phyloP scores from a whole-genome alignment of 1,140 invertebrate genomes.

The Zaprionus capensis region DNA sequence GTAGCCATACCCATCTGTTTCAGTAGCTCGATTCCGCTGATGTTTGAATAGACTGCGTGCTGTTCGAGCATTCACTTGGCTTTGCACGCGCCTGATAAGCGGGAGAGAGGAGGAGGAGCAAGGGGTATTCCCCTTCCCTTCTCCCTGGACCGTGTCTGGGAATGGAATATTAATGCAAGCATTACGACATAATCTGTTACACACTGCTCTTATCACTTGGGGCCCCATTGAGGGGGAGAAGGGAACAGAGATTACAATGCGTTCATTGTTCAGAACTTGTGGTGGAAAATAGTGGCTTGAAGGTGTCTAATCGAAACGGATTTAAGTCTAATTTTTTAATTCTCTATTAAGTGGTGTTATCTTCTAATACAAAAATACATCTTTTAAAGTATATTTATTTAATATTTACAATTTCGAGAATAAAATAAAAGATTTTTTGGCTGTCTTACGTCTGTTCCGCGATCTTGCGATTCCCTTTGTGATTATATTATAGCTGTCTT shows the following conservation, averaged over 20 bases:
- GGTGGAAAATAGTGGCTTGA: not conserved
- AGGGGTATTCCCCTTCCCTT: not conserved
- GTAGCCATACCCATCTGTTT: conserved; percentile 20
- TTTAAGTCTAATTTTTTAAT: not conserved
- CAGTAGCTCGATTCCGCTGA: conserved; percentile 5
- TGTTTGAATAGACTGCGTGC: conserved; percentile 42
- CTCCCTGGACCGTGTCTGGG: not conserved
- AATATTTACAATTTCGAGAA: not conserved
- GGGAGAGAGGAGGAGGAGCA: not conserved
- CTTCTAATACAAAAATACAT: too few relatives aligned
- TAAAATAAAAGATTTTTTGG: not conserved
- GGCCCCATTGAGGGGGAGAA: conserved; percentile 12
- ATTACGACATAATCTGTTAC: conserved; percentile 52
- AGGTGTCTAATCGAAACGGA: not conserved
- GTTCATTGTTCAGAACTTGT: not conserved
- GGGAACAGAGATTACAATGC: conserved; percentile 8
- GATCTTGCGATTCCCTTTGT: conserved; percentile 84
- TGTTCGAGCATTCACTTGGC: conserved; percentile 30
- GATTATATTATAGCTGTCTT: conserved; percentile 88
- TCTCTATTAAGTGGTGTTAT: too few relatives aligned
- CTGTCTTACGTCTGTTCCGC: too few relatives aligned
- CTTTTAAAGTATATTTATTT: not conserved
- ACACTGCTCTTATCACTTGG: conserved; percentile 46
- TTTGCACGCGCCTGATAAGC: conserved; percentile 51
- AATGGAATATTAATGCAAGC: conserved; percentile 60